A percentile compares a stretch with the other conserved stretches of the same genome.
Conservation (phyloP, 92 coral and sea anemone genomes). For the Siderastrea radians region DNA sequence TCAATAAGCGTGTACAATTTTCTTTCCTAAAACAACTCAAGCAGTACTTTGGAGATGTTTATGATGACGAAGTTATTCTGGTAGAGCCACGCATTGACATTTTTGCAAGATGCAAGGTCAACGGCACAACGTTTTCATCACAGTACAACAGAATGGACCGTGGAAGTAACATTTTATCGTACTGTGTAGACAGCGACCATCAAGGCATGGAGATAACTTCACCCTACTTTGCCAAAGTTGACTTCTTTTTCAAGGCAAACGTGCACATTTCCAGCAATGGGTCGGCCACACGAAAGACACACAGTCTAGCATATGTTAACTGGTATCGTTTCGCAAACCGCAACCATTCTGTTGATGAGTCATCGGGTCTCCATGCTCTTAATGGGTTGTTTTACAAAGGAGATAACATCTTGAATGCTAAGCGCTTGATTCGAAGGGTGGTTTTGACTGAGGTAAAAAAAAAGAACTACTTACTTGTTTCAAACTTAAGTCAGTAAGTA, state of each 20-base stretch:
- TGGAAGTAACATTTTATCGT: conserved; percentile 36
- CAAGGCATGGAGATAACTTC: conserved; percentile 22
- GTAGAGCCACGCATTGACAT: conserved; percentile 53
- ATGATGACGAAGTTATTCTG: neutral
- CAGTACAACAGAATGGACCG: conserved; percentile 51
- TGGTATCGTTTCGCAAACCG: conserved; percentile 41
- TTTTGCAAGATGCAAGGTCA: conserved; percentile 57
- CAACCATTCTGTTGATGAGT: neutral
- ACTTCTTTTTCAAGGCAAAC: conserved; percentile 43
- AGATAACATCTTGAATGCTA: conserved; percentile 10
- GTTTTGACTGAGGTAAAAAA: neutral
- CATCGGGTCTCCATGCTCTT: conserved; percentile 21
- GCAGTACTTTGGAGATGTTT: too few species aligned
- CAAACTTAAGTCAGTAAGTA: neutral
- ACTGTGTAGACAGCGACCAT: conserved; percentile 43
- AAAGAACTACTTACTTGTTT: conserved; percentile 4
- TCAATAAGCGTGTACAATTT: too few species aligned
- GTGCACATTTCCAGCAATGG: conserved; percentile 21
- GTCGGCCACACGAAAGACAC: neutral
- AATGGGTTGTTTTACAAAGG: conserved; percentile 10
- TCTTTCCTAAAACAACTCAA: too few species aligned
- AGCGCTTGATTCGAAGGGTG: neutral
- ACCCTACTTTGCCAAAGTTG: conserved; percentile 44
- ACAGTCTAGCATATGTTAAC: conserved; percentile 53
- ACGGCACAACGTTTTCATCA: conserved; percentile 52